Base-by-base conservation (phyloP, 2,888 invertebrate species). In the Eledona agricola region DNA sequence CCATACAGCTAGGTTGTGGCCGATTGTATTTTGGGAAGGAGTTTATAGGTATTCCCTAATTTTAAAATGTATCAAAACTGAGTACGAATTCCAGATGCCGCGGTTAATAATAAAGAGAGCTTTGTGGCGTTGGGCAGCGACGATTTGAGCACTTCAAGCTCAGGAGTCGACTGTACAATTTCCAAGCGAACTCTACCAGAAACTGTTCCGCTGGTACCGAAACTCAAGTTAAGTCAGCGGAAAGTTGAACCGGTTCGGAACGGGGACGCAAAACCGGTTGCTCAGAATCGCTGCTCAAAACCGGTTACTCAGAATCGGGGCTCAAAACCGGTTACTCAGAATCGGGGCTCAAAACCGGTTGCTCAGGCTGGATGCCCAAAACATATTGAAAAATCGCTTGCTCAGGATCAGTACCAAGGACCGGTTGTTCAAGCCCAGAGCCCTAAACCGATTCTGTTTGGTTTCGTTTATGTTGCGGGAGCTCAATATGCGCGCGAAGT, bases 1-100 rank as follows among this genome's bases (percentile, higher is more conserved):
- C 74, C 2, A 60, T 77, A 16, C 78, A 79, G 62, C 70, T 82
- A 40, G 80, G 80, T 3, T 77, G 77, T 60, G 79, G 79, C 57
- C 70, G 71, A 59, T 64, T 77, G 32, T 78, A 80, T 63, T 81
- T 80, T 68, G 81, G 80, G 22, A 77, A 75, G 64, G 76, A 80
- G 58, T 79, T 79, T 64, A 64, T 79, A 56, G 78, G 47, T 47
- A 20, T 5, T 3, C 12, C 20, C 3, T 11, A 10, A 5, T n/a
- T 12, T 11, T 1, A 2, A 12, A 23, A n/a, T 22, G 4, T 23
- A 6, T 17, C 25, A 2, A 38, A 34, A 25, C 23, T 40, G 3
- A 37, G 23, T 9, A 9, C 4, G 7, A 17, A 31, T 67, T 68
- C 47, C 62, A 70, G 71, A 72, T 57, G 68, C 70, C 4, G 49